Conservation (phyloP, 1,140 invertebrate species). For the Aphelenchoides avenae region DNA sequence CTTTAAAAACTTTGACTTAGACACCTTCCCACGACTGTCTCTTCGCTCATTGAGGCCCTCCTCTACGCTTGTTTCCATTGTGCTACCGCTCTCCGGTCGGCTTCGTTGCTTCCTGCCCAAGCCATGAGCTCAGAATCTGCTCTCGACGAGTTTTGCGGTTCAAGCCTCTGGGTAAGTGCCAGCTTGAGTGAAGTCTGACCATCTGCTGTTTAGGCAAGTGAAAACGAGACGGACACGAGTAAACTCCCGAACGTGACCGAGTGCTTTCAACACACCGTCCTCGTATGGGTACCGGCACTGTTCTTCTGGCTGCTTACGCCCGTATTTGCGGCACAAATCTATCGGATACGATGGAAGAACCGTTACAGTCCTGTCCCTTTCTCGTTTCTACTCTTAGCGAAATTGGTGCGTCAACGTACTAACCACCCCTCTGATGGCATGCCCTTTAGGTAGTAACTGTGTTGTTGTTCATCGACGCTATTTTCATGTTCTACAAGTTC, state of each 20-base stretch:
- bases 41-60: no score
- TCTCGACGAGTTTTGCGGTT: no score
- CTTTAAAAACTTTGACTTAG: no score
- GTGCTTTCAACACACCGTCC: slow-evolving; percentile 51
- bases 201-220: no score
- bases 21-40: no score
- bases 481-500: slow-evolving; percentile 37
- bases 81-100: no score
- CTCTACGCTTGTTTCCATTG: no score
- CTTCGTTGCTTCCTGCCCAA: no score
- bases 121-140: no score
- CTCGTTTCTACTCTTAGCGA: slow-evolving; percentile 42
- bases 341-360: slow-evolving; percentile 20
- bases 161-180: no score
- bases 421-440: slow-evolving; percentile 19
- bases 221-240: no score
- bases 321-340: slow-evolving; percentile 47
- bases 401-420: slow-evolving; percentile 43
- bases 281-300: slow-evolving; percentile 50
- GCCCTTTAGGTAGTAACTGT: slow-evolving; percentile 24
- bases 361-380: slow-evolving; percentile 40
- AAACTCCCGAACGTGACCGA: slow-evolving; percentile 39
- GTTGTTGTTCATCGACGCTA: slow-evolving; percentile 35
- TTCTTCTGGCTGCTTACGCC: slow-evolving; percentile 45
- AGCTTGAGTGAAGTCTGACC: no score